These are phyloP conservation scores for Takifugu rubripes DNA, from an alignment of 2,797 vertebrate genomes.

Conservation along the genomic window DNA sequence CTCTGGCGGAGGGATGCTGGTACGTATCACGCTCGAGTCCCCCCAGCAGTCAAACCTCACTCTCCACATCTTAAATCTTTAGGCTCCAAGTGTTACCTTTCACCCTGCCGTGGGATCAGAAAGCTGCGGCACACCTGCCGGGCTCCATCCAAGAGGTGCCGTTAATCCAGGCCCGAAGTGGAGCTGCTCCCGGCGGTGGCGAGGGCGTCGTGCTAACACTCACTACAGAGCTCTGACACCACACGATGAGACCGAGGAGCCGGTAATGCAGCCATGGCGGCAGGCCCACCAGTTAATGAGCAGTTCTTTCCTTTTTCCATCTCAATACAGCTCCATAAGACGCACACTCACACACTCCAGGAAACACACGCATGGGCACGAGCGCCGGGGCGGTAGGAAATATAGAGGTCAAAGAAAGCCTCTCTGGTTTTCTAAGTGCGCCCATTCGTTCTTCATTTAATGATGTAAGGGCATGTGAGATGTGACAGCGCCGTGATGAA, in stretches of 20 bases:
- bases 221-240: conserved; percentile 57
- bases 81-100: conserved; percentile 42
- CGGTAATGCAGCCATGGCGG: conserved; percentile 60
- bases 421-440: conserved; percentile 51
- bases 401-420: conserved; percentile 59
- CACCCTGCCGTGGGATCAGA: conserved; percentile 41
- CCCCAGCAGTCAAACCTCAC: conserved; percentile 46
- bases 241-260: conserved; percentile 55
- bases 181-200: conserved; percentile 28
- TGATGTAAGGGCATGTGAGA: conserved; percentile 59
- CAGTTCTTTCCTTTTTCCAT: conserved; percentile 36
- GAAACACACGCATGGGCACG: not conserved
- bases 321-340: conserved; percentile 36
- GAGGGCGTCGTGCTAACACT: conserved; percentile 4
- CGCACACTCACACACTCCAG: conserved; percentile 3
- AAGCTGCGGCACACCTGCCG: conserved; percentile 34
- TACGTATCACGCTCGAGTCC: conserved; percentile 32
- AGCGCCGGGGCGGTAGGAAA: conserved; percentile 33
- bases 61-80: conserved; percentile 45
- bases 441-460: conserved; percentile 63
- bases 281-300: conserved; percentile 61
- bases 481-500: conserved; percentile 49
- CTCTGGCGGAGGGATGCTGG: conserved; percentile 31
- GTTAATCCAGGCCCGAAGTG: conserved; percentile 26
- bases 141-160: conserved; percentile 17